Evolutionary conservation across 2,888 invertebrate genomes (phyloP).

Genomic region (Adelognathus sp.): DNA sequence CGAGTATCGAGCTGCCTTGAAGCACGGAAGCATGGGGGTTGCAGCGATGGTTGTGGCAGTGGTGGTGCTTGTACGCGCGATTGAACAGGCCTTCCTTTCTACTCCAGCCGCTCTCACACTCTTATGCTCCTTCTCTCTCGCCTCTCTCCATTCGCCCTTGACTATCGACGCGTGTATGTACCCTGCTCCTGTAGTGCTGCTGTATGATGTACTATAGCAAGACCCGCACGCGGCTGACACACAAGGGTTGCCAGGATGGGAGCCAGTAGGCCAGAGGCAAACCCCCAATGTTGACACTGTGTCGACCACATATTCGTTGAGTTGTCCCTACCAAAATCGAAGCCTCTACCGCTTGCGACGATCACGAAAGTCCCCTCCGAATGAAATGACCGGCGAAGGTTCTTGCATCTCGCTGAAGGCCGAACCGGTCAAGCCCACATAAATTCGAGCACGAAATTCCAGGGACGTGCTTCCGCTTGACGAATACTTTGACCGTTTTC

Average conservation of each 20-base stretch:
- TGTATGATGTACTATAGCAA: conserved; percentile 13
- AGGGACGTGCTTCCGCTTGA: not conserved
- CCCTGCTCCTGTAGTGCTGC: conserved; percentile 38
- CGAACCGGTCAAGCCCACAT: not conserved
- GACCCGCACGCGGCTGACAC: not conserved
- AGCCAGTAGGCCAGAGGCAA: conserved; percentile 24
- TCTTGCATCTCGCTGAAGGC: not conserved
- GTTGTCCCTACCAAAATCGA: conserved; percentile 25
- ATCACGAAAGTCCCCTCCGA: no score
- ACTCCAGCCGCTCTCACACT: conserved; percentile 42
- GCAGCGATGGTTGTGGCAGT: conserved; percentile 10
- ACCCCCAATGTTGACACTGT: conserved; percentile 49
- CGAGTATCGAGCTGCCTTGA: conserved; percentile 35
- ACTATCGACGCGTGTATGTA: conserved; percentile 57
- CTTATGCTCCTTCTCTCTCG: conserved; percentile 43
- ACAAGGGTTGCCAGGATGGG: conserved; percentile 4
- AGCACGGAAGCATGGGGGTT: conserved; percentile 24
- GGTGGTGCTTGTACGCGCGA: conserved; percentile 46
- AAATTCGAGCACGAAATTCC: not conserved
- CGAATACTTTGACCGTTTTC: not conserved
- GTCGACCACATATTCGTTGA: conserved; percentile 35
- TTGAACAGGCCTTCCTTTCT: conserved; percentile 46
- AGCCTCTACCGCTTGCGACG: not conserved
- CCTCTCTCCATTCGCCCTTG: conserved; percentile 53
- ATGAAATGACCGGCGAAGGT: no score